Evolutionary conservation across 2,888 invertebrate species (phyloP), one percentile per base, ranked within the genome.

Genomic region (Sinohyriopsis cumingii): DNA sequence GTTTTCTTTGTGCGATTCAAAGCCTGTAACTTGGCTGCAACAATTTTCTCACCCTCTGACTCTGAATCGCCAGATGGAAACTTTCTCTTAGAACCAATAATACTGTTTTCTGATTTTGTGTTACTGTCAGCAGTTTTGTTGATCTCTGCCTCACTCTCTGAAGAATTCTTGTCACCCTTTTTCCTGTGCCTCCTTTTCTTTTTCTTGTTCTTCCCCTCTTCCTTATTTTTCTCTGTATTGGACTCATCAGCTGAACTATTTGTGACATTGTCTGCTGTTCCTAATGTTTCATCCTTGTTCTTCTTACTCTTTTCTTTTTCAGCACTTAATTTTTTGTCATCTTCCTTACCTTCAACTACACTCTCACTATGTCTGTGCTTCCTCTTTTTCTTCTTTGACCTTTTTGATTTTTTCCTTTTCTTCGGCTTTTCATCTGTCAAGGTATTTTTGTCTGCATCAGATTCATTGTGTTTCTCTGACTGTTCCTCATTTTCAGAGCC

Each of bases 351-450:
- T 45, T 45, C 76, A 67, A 62, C 67, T 45, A 73, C 76, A 64
- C 63, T 73, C 24, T 76, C 73, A 67, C 63, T 69, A 59, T 76
- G 71, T 59, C 73, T 71, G 4, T 71, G 67, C 61, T 73, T 77
- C 70, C 67, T 78, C 59, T 74, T 80, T 65, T 71, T 79, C 70
- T 78, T 81, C 71, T 75, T 82, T 3, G 79, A 77, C 68, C 78
- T 79, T 64, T 82, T 84, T 28, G 75, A 72, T 68, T 80, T 81
- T 69, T 78, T 81, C 25, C 74, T 70, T 67, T 79, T 83, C 64
- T 80, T 81, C 62, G 76, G 78, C 62, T 82, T 79, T 65, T 72
- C 78, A 55, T 69, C 81, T 22, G 72, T 78, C 45, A 69, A 80
- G 64, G 71, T 79, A 68, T 33, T 77, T 55, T 69, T 77, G 66